Evolutionary conservation across 2,113 vertebrate species (phyloP), one percentile per base, ranked within the genome.

Genomic region (Poecilia latipinna): DNA sequence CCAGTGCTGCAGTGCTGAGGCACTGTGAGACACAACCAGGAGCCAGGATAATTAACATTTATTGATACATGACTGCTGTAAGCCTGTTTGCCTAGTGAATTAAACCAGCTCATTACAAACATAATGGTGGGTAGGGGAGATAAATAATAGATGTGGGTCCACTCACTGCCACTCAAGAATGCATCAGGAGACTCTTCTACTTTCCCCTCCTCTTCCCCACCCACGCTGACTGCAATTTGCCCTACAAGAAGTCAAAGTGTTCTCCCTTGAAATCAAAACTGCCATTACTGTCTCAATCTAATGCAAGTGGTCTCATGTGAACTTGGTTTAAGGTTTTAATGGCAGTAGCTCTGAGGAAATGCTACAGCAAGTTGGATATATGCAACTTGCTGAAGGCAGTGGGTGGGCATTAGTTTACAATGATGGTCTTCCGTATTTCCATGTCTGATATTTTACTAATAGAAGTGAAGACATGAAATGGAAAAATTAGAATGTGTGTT

Each of bases 21-120:
- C 80, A 77, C 74, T 65, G 48, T 1, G 76, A 91, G 86, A 88
- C 67, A n/a, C 29, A 33, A 86, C 82, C 84, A 82, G 87, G 84
- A 90, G 92, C 87, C 90, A 70, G 82, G 83, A 88, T 91, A 92
- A 93, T 93, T 90, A 93, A 90, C 92, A 90, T 92, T 90, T 92
- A 94, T 93, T 93, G 92, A 94, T 92, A 93, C 88, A 92, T 88
- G 91, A 88, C 90, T 91, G 88, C 90, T 90, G 89, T 92, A 90
- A 91, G 89, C 84, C 91, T 89, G 90, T 92, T 93, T 93, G 88
- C 84, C 84, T 82, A 90, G 92, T 92, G 91, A 91, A 93, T 93
- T 89, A 93, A 92, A 91, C 87, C 83, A 91, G 88, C 88, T 92
- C 91, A 93, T 94, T 93, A 92, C 85, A 84, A 87, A 88, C 83